Conservation (phyloP, 2,113 vertebrate species). For the Leiothrix lutea region DNA sequence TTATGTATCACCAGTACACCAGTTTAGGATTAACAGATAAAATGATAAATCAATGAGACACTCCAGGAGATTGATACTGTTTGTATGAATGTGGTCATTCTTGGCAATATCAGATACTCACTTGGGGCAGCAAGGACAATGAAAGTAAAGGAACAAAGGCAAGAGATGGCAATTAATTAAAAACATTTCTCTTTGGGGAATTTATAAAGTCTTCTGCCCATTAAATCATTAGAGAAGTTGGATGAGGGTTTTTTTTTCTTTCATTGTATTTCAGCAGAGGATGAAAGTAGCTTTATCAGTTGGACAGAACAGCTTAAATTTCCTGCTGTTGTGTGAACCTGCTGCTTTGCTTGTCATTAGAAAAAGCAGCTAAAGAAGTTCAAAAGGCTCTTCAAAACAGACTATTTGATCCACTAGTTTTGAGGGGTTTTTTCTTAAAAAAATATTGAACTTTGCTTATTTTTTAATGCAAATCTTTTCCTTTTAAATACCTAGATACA, state of each 20-base stretch:
- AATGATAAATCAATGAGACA: neutral
- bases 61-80: neutral
- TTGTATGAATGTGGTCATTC: neutral
- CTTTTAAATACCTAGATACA: neutral
- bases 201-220: neutral
- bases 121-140: neutral
- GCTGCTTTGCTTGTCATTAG: neutral
- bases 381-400: neutral
- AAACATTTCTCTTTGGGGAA: neutral
- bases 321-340: neutral
- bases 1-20: neutral
- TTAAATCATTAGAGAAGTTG: neutral
- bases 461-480: neutral
- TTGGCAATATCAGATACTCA: neutral
- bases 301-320: neutral
- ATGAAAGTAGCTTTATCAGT: neutral
- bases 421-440: fast-evolving
- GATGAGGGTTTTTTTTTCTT: neutral
- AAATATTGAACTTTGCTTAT: neutral
- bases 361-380: neutral
- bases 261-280: neutral
- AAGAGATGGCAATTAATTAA: neutral
- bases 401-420: neutral
- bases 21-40: neutral
- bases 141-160: neutral